Conservation (phyloP, 2,888 invertebrate genomes). For the Zelleria hepariella region DNA sequence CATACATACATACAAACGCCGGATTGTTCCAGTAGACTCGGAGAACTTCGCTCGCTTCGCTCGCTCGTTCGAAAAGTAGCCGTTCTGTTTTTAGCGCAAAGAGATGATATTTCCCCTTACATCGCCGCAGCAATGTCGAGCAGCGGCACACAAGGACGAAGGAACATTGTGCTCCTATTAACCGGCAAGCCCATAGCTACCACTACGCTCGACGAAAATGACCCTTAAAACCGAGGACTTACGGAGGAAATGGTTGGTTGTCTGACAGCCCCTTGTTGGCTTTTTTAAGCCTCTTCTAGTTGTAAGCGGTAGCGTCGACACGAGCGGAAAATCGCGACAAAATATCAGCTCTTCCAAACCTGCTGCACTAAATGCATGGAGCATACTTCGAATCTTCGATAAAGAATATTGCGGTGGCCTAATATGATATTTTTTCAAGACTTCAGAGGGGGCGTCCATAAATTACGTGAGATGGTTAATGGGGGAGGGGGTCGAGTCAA, state of each 20-base stretch:
- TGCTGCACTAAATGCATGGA: too few species aligned
- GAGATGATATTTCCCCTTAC: background rate
- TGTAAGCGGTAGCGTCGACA: background rate
- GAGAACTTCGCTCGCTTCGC: too few species aligned
- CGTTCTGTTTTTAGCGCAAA: background rate
- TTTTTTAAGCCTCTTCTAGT: background rate
- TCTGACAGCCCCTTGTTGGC: background rate
- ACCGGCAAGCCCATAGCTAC: background rate
- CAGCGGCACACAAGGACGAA: background rate
- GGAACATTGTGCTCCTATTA: background rate
- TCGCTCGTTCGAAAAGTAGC: too few species aligned
- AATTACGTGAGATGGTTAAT: too few species aligned
- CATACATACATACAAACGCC: too few species aligned
- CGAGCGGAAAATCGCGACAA: background rate
- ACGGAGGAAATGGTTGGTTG: background rate
- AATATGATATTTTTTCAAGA: too few species aligned
- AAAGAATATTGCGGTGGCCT: too few species aligned
- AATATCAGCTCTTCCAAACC: too few species aligned
- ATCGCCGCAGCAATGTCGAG: background rate
- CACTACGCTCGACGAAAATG: background rate
- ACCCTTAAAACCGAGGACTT: background rate
- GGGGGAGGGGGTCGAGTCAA: too few species aligned
- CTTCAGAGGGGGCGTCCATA: too few species aligned
- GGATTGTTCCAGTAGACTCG: too few species aligned
- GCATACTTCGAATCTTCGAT: too few species aligned